A percentile compares a stretch with the other conserved stretches of the same genome.
phyloP scores from a whole-genome alignment of 2,888 invertebrate species.

The Lepas anatifera region DNA sequence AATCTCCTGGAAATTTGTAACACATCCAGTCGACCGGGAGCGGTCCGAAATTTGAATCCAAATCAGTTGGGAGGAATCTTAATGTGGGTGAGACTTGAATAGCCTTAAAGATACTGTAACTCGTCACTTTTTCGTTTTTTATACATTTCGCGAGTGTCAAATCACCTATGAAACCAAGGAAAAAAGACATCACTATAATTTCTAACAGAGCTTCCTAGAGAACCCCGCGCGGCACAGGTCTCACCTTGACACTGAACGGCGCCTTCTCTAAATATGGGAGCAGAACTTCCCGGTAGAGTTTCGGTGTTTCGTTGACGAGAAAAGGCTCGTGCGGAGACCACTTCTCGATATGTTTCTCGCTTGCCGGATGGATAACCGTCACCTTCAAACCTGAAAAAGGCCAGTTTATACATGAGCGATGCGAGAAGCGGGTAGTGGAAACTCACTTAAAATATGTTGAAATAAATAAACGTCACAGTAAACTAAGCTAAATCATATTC shows the following conservation, averaged over 20 bases:
- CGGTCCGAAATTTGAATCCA: too few species aligned
- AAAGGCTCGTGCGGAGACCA: conserved; percentile 60
- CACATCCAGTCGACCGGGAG: too few species aligned
- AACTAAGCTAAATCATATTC: too few species aligned
- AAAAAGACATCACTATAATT: too few species aligned
- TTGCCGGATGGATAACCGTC: conserved; percentile 85
- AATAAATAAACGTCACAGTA: too few species aligned
- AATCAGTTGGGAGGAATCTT: background rate
- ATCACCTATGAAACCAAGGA: too few species aligned
- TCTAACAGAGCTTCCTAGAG: too few species aligned
- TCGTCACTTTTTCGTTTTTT: background rate
- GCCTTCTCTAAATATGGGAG: conserved; percentile 58
- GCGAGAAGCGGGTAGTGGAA: too few species aligned
- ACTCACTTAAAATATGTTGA: too few species aligned
- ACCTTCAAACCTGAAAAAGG: conserved; percentile 45
- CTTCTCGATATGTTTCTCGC: conserved; percentile 79
- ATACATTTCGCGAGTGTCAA: background rate
- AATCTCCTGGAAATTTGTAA: too few species aligned
- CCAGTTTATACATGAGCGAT: too few species aligned
- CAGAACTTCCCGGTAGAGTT: conserved; percentile 64
- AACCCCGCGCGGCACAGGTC: too few species aligned
- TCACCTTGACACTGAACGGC: conserved; percentile 66
- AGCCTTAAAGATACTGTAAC: background rate
- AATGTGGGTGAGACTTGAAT: background rate
- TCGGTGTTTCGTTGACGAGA: conserved; percentile 71